Base-by-base conservation (phyloP, 2,888 invertebrate species). In the Sericinus montela region DNA sequence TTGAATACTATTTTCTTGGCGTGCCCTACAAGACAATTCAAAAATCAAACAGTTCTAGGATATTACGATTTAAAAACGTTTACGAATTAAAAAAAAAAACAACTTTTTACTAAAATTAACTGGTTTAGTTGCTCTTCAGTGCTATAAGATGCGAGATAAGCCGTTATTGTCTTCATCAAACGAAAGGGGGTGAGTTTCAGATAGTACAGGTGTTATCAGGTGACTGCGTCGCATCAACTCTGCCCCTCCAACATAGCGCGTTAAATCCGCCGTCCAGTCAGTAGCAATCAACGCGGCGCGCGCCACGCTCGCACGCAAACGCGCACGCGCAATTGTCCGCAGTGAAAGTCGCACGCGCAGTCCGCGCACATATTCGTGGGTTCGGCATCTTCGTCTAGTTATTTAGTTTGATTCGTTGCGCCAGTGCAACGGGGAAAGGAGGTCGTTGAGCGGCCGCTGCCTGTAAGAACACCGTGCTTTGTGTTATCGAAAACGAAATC, bases 391-490 rank as follows among this genome's bases (percentile, higher is more conserved):
- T 83, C 84, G 80, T 84, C 81, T 85, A 85, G 83, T 83, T 85
- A 76, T 80, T 80, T 75, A 82, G 80, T 85, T 84, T 84, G 80
- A 74, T 36, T 75, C 75, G 72, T 86, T 85, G 83, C 85, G 86
- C 84, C 83, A 85, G 84, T 85, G 82, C 82, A 78, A 62, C 77
- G 64, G 83, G 72, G 85, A 88, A 88, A 88, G 87, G 87, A 88
- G 86, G 87, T 86, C 85, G 84, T 69, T 75, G 75, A 68, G 72
- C 66, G 72, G 72, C 72, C 72, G 58, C 66, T 71, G 64, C 78
- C 72, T 63, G 80, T 78, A 78, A 79, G 72, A 77, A 69, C 64
- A 62, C 56, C 67, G 79, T 72, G 75, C 69, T 72, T 72, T 75
- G 75, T 78, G 76, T 58, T 68, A 57, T 53, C 57, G 51, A 59